Base-by-base conservation (phyloP, 2,113 vertebrate genomes). In the Malurus melanocephalus region DNA sequence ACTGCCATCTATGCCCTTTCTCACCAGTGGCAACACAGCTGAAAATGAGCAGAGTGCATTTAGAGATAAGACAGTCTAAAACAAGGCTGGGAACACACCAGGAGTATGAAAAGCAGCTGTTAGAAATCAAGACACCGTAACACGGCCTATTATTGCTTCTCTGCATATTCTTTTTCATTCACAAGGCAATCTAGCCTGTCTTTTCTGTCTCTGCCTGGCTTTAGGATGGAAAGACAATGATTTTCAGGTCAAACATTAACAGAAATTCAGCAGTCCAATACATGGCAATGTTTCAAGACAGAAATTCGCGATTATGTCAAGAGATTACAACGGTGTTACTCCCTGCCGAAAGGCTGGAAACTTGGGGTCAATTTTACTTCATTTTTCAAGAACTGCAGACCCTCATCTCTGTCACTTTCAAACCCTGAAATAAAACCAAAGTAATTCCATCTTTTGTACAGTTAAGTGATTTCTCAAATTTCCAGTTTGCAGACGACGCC, bases 51-150 rank as follows among this genome's bases (percentile, higher is more conserved):
- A 76, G 72, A 82, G 64, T 10, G 32, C 38, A 69, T 35, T 38
- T 3, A n/a, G 62, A 85, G 53, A 20, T n/a, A 75, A 90, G 60
- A 38, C 2, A 40, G 9, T 30, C 65, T 62, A 38, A 76, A 65
- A 52, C n/a, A 30, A 52, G 38, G 15, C 86, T 35, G 35, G 57
- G 28, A 8, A 76, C 57, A 43, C 33, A 80, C 15, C 67, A 82
- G 15, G 28, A 45, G 30, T 2, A 74, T 2, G 43, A 61, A 74
- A 83, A 80, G n/a, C 9, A 10, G 71, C 77, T 56, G 45, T 43
- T 13, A 27, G n/a, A 82, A 89, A 73, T 30, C 48, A 55, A 61
- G 46, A 27, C 20, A 19, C 8, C 0, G 0, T 16, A 53, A 53
- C 28, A 16, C 8, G 19, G 80, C 40, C 22, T 35, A 3, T 24